Conservation (phyloP, 1,140 invertebrate species). For the Brachionus calyciflorus region DNA sequence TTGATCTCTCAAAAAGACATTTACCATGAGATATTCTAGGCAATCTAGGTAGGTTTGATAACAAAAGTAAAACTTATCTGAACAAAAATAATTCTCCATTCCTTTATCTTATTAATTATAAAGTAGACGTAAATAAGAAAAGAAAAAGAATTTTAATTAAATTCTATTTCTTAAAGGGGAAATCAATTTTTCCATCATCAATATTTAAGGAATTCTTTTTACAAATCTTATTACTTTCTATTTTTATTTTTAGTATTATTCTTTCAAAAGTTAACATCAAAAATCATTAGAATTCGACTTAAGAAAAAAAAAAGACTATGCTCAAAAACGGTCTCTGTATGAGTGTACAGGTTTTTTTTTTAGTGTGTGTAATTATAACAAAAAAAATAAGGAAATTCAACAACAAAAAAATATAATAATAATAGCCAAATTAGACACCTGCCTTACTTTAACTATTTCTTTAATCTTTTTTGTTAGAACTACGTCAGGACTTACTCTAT, state of each 20-base stretch:
- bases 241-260: not conserved
- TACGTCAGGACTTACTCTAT: not conserved
- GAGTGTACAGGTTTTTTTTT: not conserved
- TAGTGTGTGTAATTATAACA: not conserved
- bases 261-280: not conserved
- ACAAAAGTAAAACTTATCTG: not conserved
- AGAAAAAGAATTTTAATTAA: constrained; percentile 25
- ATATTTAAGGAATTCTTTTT: too few species aligned
- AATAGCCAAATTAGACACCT: constrained; percentile 30
- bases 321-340: not conserved
- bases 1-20: too few species aligned
- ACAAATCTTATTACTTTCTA: not conserved
- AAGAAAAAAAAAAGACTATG: not conserved
- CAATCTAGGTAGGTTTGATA: too few species aligned
- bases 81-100: too few species aligned
- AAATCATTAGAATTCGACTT: not conserved
- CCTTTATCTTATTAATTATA: not conserved
- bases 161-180: not conserved
- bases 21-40: too few species aligned
- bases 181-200: too few species aligned
- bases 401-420: not conserved
- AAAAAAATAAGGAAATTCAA: not conserved
- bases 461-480: not conserved
- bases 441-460: not conserved
- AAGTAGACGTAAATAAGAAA: not conserved